Evolutionary conservation across 2,888 invertebrate species (phyloP).

Genomic region (Ichneumoninae sp.): DNA sequence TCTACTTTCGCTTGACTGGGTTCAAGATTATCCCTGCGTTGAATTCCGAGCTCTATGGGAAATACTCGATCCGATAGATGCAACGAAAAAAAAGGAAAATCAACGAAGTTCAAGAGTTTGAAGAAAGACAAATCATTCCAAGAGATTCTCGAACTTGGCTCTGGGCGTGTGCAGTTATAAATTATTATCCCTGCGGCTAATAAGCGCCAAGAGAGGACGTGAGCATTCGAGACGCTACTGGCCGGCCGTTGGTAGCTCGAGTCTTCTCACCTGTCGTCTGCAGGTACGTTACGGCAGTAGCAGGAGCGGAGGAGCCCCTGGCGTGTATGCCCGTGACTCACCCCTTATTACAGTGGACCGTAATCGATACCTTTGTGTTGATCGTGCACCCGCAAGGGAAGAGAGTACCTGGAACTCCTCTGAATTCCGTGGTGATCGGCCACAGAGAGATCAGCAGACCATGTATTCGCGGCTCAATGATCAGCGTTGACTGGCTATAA

Average conservation of each 20-base stretch:
- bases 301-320: slow-evolving; percentile 20
- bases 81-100: neutral
- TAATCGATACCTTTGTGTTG: slow-evolving; percentile 51
- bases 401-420: slow-evolving; percentile 41
- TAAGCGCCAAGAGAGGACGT: slow-evolving; percentile 11
- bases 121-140: neutral
- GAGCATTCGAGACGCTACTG: slow-evolving; percentile 14
- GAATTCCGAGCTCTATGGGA: neutral
- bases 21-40: neutral
- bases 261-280: slow-evolving; percentile 54
- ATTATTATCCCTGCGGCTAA: neutral
- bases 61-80: neutral
- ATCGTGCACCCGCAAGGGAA: neutral
- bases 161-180: neutral
- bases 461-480: slow-evolving; percentile 47
- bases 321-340: slow-evolving; percentile 40
- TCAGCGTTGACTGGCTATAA: slow-evolving; percentile 54
- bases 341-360: slow-evolving; percentile 36
- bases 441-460: slow-evolving; percentile 38
- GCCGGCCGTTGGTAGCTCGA: neutral
- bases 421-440: slow-evolving; percentile 43
- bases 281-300: slow-evolving; percentile 57
- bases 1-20: slow-evolving; percentile 24
- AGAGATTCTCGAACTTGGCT: neutral
- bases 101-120: neutral